Evolutionary conservation across 2,113 vertebrate species (phyloP).

Genomic region (Ginglymostoma cirratum): DNA sequence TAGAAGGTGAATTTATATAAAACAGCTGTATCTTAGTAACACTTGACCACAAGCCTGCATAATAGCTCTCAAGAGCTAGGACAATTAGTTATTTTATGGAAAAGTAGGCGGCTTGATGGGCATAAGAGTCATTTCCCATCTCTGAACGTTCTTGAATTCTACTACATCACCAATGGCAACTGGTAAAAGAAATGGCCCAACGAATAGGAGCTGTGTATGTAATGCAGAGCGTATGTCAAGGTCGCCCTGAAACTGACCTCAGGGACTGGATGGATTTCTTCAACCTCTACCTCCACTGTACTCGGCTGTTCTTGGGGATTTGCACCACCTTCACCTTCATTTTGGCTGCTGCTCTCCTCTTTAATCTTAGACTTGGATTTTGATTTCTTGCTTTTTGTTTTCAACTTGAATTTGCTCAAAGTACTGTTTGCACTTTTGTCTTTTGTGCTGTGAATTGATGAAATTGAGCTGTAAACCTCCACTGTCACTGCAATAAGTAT

Average conservation of each 20-base stretch:
- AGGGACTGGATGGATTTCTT: conserved; percentile 78
- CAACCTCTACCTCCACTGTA: conserved; percentile 71
- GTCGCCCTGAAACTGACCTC: conserved; percentile 54
- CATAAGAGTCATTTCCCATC: background rate
- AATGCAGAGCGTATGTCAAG: background rate
- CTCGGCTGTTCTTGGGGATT: conserved; percentile 60
- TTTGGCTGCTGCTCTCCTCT: conserved; percentile 41
- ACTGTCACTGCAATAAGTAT: conserved; percentile 69
- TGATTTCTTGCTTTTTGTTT: conserved; percentile 69
- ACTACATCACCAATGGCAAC: background rate
- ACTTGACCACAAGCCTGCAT: too few species aligned
- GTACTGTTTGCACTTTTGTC: conserved; percentile 51
- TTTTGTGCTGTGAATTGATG: conserved; percentile 49
- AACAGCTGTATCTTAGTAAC: too few species aligned
- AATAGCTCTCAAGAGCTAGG: too few species aligned
- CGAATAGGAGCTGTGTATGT: background rate
- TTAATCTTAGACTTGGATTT: conserved; percentile 53
- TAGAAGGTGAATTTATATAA: too few species aligned
- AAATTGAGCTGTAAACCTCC: conserved; percentile 68
- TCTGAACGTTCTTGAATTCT: background rate
- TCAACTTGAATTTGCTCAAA: conserved; percentile 60
- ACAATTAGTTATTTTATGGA: background rate
- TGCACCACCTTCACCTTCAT: conserved; percentile 41
- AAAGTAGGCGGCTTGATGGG: background rate
- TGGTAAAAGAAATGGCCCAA: background rate